Conservation (phyloP, 2,797 vertebrate species). For the Onychomys leucogaster region DNA sequence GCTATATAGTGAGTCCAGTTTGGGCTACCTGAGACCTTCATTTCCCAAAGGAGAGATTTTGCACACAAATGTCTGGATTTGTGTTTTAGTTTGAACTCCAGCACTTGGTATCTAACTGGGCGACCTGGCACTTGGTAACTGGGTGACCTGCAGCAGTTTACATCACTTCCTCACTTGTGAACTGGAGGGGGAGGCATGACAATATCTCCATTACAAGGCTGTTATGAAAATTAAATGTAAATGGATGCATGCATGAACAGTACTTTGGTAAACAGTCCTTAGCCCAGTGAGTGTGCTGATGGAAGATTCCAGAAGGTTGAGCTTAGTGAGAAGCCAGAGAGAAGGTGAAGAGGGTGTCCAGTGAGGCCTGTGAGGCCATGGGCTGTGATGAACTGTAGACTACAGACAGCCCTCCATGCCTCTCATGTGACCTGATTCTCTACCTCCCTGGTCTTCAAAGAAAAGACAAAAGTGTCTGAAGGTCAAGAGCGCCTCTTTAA, state of each 20-base stretch:
- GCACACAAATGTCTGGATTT: neutral
- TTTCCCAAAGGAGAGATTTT: neutral
- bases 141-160: too few species aligned
- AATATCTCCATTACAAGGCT: neutral
- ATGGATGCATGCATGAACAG: neutral
- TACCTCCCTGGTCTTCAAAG: neutral
- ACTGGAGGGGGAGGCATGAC: neutral
- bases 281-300: neutral
- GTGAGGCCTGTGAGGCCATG: neutral
- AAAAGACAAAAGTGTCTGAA: neutral
- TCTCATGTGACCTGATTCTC: neutral
- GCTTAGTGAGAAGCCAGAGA: neutral
- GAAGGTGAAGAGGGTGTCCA: neutral
- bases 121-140: neutral
- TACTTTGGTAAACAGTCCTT: neutral
- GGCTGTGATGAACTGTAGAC: neutral
- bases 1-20: neutral
- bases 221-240: neutral
- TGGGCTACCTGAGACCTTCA: neutral
- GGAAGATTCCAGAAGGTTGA: neutral
- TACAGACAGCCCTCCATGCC: neutral
- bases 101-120: neutral
- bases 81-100: neutral
- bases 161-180: neutral
- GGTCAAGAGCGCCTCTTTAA: neutral